Evolutionary conservation across 2,113 vertebrate genomes (phyloP).

Genomic region (Cyphomyrus discorhynchus): DNA sequence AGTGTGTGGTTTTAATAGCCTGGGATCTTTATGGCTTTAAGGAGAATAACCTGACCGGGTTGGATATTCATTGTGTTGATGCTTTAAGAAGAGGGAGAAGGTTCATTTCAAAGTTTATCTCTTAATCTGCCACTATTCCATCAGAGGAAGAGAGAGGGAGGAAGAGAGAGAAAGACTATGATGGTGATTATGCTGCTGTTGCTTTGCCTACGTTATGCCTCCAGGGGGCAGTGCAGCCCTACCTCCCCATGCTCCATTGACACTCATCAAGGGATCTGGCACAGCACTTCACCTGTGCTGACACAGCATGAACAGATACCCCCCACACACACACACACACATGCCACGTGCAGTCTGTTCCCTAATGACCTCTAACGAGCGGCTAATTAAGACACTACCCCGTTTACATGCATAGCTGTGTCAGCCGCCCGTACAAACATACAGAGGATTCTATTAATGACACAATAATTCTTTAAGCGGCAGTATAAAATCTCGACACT

Average conservation of each 20-base stretch:
- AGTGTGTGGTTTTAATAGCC: neutral
- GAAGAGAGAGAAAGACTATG: neutral
- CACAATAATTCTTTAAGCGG: neutral
- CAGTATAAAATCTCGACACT: neutral
- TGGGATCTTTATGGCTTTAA: neutral
- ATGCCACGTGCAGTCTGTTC: neutral
- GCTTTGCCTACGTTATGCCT: neutral
- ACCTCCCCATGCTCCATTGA: neutral
- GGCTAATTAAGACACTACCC: neutral
- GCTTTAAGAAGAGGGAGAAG: neutral
- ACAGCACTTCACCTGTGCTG: slow-evolving; percentile 2
- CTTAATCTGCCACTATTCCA: neutral
- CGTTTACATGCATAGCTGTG: neutral
- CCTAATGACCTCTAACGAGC: slow-evolving; percentile 8
- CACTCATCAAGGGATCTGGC: neutral
- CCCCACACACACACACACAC: neutral
- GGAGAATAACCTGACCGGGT: neutral
- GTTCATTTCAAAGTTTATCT: neutral
- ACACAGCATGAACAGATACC: neutral
- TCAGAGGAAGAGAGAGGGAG: neutral
- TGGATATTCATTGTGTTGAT: neutral
- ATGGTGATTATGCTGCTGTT: neutral
- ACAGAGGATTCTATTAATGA: neutral
- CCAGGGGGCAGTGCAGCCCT: neutral
- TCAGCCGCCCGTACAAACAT: neutral